Conservation (phyloP, 2,888 invertebrate genomes). For the Oscheius sp. region DNA sequence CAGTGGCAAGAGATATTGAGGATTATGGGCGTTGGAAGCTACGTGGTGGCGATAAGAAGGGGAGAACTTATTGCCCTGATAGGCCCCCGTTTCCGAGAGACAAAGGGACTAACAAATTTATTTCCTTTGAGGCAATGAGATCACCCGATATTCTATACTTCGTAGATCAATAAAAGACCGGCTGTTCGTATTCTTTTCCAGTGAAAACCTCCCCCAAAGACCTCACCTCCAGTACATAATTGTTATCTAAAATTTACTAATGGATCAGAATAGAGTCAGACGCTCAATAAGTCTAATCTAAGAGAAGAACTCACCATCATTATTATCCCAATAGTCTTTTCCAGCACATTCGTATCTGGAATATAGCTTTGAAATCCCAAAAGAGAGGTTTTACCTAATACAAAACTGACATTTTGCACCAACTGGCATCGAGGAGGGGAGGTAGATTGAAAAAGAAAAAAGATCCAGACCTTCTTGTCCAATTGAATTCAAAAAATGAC, state of each 20-base stretch:
- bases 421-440: constrained; percentile 25
- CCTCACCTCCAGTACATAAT: constrained; percentile 28
- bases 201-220: constrained; percentile 21
- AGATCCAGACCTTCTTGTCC: constrained; percentile 13
- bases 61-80: constrained; percentile 25
- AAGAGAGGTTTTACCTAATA: constrained; percentile 4
- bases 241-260: no score
- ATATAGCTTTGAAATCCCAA: neutral
- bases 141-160: neutral
- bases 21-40: constrained; percentile 23
- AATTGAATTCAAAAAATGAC: constrained; percentile 9
- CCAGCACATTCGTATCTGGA: constrained; percentile 15
- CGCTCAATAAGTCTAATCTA: no score
- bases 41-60: constrained; percentile 26
- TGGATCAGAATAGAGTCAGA: no score
- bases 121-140: neutral
- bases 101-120: neutral
- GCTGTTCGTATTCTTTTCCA: constrained; percentile 1
- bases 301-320: constrained; percentile 28
- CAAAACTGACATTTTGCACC: constrained; percentile 30
- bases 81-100: no score
- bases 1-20: constrained; percentile 26
- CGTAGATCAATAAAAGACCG: constrained; percentile 5
- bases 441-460: constrained; percentile 26
- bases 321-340: constrained; percentile 28